Evolutionary conservation across 2,888 invertebrate species (phyloP).

Genomic region (Epirrhoe alternata): DNA sequence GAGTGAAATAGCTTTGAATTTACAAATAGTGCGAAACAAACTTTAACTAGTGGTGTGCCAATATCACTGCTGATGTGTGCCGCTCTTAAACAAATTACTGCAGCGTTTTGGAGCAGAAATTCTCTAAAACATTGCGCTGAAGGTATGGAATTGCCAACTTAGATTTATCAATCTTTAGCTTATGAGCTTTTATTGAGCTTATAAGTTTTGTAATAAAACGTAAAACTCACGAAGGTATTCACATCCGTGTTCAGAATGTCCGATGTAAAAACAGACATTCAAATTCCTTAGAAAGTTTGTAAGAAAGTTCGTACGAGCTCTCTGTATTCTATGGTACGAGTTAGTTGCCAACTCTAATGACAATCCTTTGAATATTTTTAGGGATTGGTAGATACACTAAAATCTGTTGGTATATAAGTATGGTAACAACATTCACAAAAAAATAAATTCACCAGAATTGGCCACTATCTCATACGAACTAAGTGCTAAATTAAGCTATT

Average conservation of each 20-base stretch:
- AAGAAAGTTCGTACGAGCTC: too few species aligned
- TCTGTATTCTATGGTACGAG: too few species aligned
- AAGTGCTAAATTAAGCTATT: too few species aligned
- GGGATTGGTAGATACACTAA: too few species aligned
- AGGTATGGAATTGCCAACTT: not conserved
- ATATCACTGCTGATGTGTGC: constrained; percentile 27
- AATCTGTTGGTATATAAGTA: too few species aligned
- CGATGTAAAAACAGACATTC: too few species aligned
- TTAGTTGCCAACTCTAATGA: too few species aligned
- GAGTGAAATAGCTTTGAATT: constrained; percentile 29
- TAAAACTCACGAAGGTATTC: not conserved
- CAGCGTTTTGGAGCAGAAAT: not conserved
- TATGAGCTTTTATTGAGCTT: not conserved
- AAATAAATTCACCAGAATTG: too few species aligned
- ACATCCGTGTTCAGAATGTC: not conserved
- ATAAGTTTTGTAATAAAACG: not conserved
- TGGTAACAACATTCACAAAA: too few species aligned
- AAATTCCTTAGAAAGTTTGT: too few species aligned
- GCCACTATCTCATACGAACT: too few species aligned
- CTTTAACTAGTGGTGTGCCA: constrained; percentile 34
- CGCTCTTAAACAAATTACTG: not conserved
- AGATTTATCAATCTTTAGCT: not conserved
- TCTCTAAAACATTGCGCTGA: not conserved
- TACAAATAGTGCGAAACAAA: constrained; percentile 20
- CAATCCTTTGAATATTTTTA: too few species aligned